A percentile compares a stretch with the other conserved stretches of the same genome.
Conservation (phyloP, 2,888 invertebrate species). For the Dryobotodes eremita region DNA sequence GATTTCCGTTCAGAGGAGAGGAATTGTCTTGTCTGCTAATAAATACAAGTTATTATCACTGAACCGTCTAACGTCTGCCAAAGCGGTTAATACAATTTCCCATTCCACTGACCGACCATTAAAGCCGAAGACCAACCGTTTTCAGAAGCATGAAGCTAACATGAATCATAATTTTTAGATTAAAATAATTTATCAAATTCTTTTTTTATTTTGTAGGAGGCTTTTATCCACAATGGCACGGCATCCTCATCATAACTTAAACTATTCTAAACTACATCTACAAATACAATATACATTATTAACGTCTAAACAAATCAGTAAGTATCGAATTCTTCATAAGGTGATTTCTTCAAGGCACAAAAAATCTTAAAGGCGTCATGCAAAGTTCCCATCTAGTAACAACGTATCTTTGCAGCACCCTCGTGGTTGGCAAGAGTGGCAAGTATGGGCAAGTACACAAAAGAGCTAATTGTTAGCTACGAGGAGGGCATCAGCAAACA, state of each 20-base stretch:
- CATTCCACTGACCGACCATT: neutral
- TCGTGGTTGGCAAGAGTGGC: slow-evolving; percentile 74
- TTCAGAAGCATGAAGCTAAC: neutral
- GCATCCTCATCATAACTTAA: too few species aligned
- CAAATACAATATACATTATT: too few species aligned
- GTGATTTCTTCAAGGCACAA: neutral
- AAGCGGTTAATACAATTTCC: neutral
- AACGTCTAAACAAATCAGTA: too few species aligned
- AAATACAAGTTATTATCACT: neutral
- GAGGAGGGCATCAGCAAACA: slow-evolving; percentile 80
- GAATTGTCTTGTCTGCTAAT: neutral
- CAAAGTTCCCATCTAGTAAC: slow-evolving; percentile 63
- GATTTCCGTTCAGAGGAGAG: neutral
- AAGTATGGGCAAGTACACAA: slow-evolving; percentile 81
- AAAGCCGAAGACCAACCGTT: neutral
- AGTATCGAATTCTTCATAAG: neutral
- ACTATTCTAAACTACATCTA: too few species aligned
- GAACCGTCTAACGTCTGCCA: neutral
- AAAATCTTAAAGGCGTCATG: neutral
- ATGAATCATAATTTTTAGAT: neutral
- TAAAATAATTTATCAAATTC: too few species aligned
- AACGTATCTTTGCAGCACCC: slow-evolving; percentile 65
- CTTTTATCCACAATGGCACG: too few species aligned
- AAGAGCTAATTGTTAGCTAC: slow-evolving; percentile 83
- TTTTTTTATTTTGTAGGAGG: too few species aligned